Conservation (phyloP, 2,113 vertebrate species). For the Loxodonta africana region DNA sequence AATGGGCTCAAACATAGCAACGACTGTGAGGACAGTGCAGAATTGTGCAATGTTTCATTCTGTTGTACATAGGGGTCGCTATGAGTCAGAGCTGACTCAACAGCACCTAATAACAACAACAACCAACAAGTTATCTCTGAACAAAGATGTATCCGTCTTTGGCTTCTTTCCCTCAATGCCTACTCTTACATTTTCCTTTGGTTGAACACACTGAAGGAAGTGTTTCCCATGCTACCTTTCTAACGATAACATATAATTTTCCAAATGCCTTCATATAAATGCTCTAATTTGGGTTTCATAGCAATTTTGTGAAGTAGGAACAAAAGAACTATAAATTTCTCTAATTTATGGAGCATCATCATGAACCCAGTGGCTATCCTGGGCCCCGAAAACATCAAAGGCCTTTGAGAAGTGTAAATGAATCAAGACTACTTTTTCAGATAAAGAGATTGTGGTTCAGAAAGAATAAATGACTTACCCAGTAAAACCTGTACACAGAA, state of each 20-base stretch:
- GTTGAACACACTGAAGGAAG: conserved; percentile 45
- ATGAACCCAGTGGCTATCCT: conserved; percentile 10
- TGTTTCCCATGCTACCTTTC: not conserved
- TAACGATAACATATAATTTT: conserved; percentile 3
- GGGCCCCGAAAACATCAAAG: conserved; percentile 37
- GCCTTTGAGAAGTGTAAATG: conserved; percentile 37
- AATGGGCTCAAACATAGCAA: too few species aligned
- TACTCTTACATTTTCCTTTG: not conserved
- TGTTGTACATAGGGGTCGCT: too few species aligned
- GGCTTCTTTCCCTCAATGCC: conserved; percentile 39
- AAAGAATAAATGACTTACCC: conserved; percentile 46
- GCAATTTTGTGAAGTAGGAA: conserved; percentile 60
- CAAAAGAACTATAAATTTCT: conserved; percentile 47
- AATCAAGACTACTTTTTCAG: conserved; percentile 59
- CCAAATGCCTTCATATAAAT: conserved; percentile 47
- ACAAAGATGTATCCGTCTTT: conserved; percentile 39
- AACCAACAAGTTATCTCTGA: conserved; percentile 2
- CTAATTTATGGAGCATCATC: conserved; percentile 26
- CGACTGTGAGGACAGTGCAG: too few species aligned
- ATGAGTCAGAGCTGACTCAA: too few species aligned
- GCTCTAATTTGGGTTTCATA: conserved; percentile 35
- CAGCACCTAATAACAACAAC: too few species aligned
- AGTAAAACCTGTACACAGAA: conserved; percentile 39
- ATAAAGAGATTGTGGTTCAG: conserved; percentile 44
- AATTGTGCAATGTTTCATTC: too few species aligned